Base-by-base conservation (phyloP, 2,888 invertebrate genomes). In the Diachrysia chrysitis region DNA sequence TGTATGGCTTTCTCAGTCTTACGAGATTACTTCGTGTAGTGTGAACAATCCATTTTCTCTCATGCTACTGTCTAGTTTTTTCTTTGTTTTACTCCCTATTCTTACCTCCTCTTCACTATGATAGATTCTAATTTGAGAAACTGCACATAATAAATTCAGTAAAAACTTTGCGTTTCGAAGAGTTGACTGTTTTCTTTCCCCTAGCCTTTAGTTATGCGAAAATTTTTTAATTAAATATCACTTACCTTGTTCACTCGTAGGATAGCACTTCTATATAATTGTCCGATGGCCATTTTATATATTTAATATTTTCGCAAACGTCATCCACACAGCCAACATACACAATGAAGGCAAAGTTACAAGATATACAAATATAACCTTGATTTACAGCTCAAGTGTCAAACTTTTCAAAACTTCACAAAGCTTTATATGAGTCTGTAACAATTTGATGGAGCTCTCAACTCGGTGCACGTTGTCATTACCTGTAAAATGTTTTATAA, bases 401-500 rank as follows among this genome's bases (percentile, higher is more conserved):
- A 17, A 17, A 54, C 10, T 59, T 78, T 53, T 37, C 42, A 29
- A 48, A 58, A 46, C 51, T 61, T 46, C 32, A 56, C 46, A 58
- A n/a, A 58, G 32, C 69, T 67, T 48, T 48, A 51, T 51, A n/a
- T 19, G 42, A 46, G 23, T 37, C 60, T 66, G 58, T 53, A 61
- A 73, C 75, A 73, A 60, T 78, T 81, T 81, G 67, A 79, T 73
- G 66, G 67, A 77, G 76, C 71, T 59, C 74, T 80, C 71, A 76
- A 69, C 69, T 65, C 64, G 58, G 46, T 53, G 54, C 58, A 60
- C 74, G 66, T 42, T 73, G 75, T 69, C 79, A 82, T 81, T 75
- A 82, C 80, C 79, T 83, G 80, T 73, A 79, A 83, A 84, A 83
- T 78, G 76, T 78, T 79, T 83, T 84, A 85, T 78, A 66, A 59